These are phyloP conservation scores for Nansenia antarctica DNA, from an alignment of 2,113 vertebrate species.

Conservation along the genomic window DNA sequence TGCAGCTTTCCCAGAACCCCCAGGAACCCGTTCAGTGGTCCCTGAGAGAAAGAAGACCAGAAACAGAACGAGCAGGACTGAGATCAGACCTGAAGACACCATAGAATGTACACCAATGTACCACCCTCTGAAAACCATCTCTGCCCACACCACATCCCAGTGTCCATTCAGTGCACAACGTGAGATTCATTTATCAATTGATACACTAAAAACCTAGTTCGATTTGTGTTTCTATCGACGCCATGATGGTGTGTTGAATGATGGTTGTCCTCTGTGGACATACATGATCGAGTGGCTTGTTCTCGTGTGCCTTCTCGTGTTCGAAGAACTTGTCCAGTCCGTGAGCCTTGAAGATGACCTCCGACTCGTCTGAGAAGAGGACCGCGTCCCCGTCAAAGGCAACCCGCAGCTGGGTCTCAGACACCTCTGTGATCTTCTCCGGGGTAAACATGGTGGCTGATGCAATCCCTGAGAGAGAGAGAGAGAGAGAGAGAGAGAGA, in stretches of 20 bases:
- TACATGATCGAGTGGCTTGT: constrained; percentile 94
- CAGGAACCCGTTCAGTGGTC: too few relatives aligned
- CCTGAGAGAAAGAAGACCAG: too few relatives aligned
- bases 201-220: too few relatives aligned
- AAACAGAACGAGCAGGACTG: too few relatives aligned
- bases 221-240: not conserved
- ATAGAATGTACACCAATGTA: too few relatives aligned
- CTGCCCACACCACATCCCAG: not conserved
- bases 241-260: not conserved
- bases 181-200: not conserved
- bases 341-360: constrained; percentile 90
- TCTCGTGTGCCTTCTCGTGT: constrained; percentile 88
- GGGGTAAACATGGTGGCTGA: constrained; percentile 85
- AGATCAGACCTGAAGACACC: too few relatives aligned
- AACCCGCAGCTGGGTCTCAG: constrained; percentile 88
- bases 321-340: constrained; percentile 95
- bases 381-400: constrained; percentile 94
- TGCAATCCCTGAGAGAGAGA: not conserved
- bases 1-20: too few relatives aligned
- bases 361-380: constrained; percentile 94
- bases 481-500: too few relatives aligned
- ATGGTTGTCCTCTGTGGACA: constrained; percentile 26
- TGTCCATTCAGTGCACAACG: not conserved
- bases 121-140: too few relatives aligned
- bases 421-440: constrained; percentile 81